These are phyloP conservation scores for Bibio marci DNA, from an alignment of 2,888 invertebrate genomes.

Conservation along the genomic window DNA sequence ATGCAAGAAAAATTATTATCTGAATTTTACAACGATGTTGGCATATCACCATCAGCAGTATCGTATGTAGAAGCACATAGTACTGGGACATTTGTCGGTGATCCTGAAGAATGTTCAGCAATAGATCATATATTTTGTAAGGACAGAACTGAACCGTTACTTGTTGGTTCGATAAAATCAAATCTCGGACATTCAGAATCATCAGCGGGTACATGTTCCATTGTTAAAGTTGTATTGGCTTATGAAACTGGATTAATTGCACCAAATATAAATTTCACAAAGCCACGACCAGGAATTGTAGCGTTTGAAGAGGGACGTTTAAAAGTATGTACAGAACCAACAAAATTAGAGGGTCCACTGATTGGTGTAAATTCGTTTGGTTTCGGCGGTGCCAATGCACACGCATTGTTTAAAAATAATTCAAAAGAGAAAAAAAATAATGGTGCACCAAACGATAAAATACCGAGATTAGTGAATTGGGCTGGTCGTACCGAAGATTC, in stretches of 20 bases:
- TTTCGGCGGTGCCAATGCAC: conserved; percentile 76
- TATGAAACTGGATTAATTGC: conserved; percentile 68
- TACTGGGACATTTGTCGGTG: conserved; percentile 68
- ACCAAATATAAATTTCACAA: conserved; percentile 66
- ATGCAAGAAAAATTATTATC: conserved; percentile 41
- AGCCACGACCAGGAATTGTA: conserved; percentile 42
- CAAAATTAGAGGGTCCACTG: conserved; percentile 52
- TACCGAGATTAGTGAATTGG: conserved; percentile 54
- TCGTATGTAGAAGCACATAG: conserved; percentile 79
- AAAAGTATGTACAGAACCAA: conserved; percentile 55
- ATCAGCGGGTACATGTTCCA: conserved; percentile 62
- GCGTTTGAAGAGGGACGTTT: conserved; percentile 44
- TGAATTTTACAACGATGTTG: conserved; percentile 51
- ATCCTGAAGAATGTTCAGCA: conserved; percentile 66
- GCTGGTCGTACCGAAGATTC: conserved; percentile 70
- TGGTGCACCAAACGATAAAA: conserved; percentile 41
- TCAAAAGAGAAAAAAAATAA: conserved; percentile 30
- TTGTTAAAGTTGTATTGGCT: conserved; percentile 65
- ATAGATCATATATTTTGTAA: conserved; percentile 64
- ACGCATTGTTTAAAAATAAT: conserved; percentile 29
- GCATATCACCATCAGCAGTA: conserved; percentile 48
- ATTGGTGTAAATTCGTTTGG: conserved; percentile 84
- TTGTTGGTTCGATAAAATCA: conserved; percentile 83
- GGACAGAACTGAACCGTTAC: conserved; percentile 52
- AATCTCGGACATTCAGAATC: conserved; percentile 90